Evolutionary conservation across 2,113 vertebrate species (phyloP), one percentile per base, ranked within the genome.

Genomic region (Tachysurus vachellii): DNA sequence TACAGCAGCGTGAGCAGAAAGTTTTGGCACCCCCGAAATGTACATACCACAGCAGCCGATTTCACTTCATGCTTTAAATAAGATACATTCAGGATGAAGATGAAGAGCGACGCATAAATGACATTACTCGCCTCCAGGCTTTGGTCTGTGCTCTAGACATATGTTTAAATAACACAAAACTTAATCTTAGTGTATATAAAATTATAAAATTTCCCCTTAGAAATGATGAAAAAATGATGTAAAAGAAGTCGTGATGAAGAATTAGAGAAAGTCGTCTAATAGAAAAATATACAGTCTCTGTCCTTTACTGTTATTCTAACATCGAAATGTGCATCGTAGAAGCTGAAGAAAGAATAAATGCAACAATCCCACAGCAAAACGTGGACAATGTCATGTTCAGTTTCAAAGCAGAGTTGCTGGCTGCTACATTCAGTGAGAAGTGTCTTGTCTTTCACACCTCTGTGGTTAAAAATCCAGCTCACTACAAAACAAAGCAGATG

Each of bases 271-370:
- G 59, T 10, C 16, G 19, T 53, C 62, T 16, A 23, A 83, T 87
- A 87, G 54, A 87, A 87, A 87, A 87, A 87, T 87, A 87, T 56
- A 77, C 57, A 77, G n/a, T 83, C 71, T 87, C 56, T 83, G 66
- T 87, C 57, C 68, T 71, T 54, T 50, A 73, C 42, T 36, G n/a
- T 75, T 47, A 75, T 44, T 64, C 17, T 23, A 59, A 81, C 1
- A 5, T 59, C 61, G 31, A n/a, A 81, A 82, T 50, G 54, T 59
- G 64, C 50, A 70, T 26, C 53, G 11, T 26, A 61, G 23, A 23
- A 42, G 8, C 0, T 21, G 23, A 82, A 82, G 21, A 21, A 68
- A 83, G 7, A 54, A 71, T 3, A 71, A 10, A 4, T 56, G 21
- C 11, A 23, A 54, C 12, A 3, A 61, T 59, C 3, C 9, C 14